phyloP scores from a whole-genome alignment of 2,888 invertebrate genomes.

The Lasioglossum vierecki region DNA sequence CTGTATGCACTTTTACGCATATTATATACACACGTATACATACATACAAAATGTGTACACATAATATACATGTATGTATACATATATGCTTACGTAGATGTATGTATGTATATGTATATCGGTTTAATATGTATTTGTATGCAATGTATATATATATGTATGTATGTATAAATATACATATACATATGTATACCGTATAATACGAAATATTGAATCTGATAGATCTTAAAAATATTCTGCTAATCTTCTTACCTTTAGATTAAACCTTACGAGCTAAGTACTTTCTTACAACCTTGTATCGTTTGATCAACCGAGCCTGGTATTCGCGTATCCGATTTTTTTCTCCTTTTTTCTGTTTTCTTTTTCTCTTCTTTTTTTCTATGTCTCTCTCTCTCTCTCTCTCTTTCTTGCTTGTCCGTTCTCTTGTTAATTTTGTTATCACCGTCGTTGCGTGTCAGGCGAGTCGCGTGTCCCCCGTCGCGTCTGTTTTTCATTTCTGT shows the following conservation, averaged over 20 bases:
- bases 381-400: neutral
- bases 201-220: conserved; percentile 82
- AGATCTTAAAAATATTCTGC: conserved; percentile 82
- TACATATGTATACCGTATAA: conserved; percentile 69
- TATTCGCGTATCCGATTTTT: conserved; percentile 46
- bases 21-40: neutral
- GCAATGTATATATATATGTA: conserved; percentile 53
- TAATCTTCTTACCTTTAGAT: conserved; percentile 75
- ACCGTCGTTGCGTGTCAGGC: conserved; percentile 43
- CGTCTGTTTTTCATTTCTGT: neutral
- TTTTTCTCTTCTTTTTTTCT: neutral
- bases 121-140: conserved; percentile 59
- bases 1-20: neutral
- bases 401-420: neutral
- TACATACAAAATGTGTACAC: no score
- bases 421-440: conserved; percentile 45
- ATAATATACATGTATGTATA: no score
- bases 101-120: conserved; percentile 57
- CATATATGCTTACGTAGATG: no score
- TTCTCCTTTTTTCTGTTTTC: neutral
- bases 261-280: conserved; percentile 80
- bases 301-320: conserved; percentile 69
- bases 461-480: neutral
- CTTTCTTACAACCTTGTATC: conserved; percentile 84
- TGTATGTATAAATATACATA: conserved; percentile 67